A percentile compares a stretch with the other conserved stretches of the same genome.
These are phyloP conservation scores for Diaprepes abbreviatus DNA, from an alignment of 2,888 invertebrate genomes.

Conservation along the genomic window DNA sequence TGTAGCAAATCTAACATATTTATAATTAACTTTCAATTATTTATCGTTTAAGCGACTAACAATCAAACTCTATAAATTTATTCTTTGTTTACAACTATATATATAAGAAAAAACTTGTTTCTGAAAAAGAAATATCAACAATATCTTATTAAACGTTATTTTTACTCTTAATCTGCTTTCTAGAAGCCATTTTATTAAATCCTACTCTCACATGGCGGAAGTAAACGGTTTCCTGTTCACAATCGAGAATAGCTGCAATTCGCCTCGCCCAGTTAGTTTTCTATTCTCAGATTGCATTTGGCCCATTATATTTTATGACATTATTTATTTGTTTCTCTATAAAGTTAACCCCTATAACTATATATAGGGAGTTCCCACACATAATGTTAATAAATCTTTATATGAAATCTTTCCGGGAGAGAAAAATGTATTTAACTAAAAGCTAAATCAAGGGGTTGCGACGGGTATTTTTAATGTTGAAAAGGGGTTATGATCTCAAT, in stretches of 20 bases:
- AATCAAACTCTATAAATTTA: too few relatives aligned
- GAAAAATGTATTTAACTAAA: not conserved
- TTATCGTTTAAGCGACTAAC: too few relatives aligned
- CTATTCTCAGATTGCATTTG: not conserved
- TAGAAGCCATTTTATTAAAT: not conserved
- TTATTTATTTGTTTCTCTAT: conserved; percentile 1
- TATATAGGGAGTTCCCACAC: not conserved
- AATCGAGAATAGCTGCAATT: conserved; percentile 5
- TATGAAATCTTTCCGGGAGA: not conserved
- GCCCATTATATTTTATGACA: not conserved
- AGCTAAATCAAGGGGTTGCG: not conserved
- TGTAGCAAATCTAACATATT: too few relatives aligned
- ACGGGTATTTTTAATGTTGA: not conserved
- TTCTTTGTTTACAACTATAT: too few relatives aligned
- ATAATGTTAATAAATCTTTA: not conserved
- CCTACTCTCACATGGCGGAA: not conserved
- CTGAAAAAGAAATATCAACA: too few relatives aligned
- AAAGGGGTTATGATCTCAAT: too few relatives aligned
- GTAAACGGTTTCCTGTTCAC: not conserved
- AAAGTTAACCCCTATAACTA: not conserved
- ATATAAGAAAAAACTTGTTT: too few relatives aligned
- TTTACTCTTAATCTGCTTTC: not conserved
- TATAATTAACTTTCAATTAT: too few relatives aligned
- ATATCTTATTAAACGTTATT: too few relatives aligned
- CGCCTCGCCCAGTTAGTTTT: conserved; percentile 6